These are phyloP conservation scores for Diploptera punctata DNA, from an alignment of 2,888 invertebrate species.

Conservation along the genomic window DNA sequence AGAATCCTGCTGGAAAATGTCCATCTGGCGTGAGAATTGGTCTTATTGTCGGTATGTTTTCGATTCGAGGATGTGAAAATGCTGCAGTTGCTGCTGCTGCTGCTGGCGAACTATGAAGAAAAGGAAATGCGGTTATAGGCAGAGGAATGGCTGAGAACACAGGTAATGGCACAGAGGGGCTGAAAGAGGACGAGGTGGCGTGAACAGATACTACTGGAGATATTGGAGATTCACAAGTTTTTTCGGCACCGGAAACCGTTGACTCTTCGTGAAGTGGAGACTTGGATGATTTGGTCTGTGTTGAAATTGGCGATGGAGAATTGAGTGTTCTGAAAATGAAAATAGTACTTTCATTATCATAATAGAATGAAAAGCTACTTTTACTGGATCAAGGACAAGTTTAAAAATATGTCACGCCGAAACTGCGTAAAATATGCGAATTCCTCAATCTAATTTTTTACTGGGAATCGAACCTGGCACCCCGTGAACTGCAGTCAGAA, in stretches of 20 bases:
- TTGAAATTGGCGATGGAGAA: neutral
- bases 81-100: neutral
- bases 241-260: too few relatives aligned
- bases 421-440: too few relatives aligned
- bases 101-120: neutral
- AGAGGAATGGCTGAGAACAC: neutral
- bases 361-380: neutral
- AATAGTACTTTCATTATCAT: neutral
- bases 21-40: constrained; percentile 54
- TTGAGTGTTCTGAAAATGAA: neutral
- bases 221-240: neutral
- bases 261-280: too few relatives aligned
- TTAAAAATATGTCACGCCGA: too few relatives aligned
- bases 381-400: neutral
- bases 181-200: neutral
- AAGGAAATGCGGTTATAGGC: constrained; percentile 26
- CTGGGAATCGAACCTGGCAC: too few relatives aligned
- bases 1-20: constrained; percentile 66
- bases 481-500: too few relatives aligned
- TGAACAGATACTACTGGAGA: neutral
- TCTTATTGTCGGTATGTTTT: neutral
- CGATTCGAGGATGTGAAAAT: neutral
- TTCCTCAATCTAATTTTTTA: too few relatives aligned
- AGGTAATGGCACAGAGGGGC: constrained; percentile 18
- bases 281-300: neutral